These are phyloP conservation scores for Paradoxurus hermaphroditus DNA, from an alignment of 2,113 vertebrate species.

Conservation along the genomic window DNA sequence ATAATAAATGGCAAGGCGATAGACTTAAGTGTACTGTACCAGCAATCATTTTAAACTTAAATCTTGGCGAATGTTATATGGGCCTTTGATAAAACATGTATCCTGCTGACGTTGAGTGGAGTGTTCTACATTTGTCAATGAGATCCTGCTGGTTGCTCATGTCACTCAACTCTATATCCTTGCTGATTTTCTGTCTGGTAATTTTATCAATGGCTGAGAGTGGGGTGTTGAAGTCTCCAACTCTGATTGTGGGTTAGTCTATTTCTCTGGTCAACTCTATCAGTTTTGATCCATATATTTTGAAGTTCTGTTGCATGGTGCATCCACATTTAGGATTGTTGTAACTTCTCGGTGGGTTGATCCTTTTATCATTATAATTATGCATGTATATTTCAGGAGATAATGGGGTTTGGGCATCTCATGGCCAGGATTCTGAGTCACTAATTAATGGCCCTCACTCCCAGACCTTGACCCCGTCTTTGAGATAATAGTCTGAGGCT, in stretches of 20 bases:
- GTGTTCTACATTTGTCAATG: neutral
- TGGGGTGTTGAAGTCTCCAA: neutral
- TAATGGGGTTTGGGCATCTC: neutral
- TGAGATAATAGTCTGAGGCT: neutral
- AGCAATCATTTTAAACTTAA: neutral
- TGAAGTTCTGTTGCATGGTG: neutral
- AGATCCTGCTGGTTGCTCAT: neutral
- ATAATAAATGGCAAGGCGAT: neutral
- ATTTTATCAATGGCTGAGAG: neutral
- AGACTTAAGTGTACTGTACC: neutral
- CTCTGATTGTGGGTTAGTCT: neutral
- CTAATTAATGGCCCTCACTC: neutral
- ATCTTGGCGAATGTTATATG: neutral
- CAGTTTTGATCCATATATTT: neutral
- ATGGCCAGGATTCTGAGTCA: neutral
- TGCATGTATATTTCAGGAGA: neutral
- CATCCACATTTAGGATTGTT: neutral
- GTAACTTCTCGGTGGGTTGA: neutral
- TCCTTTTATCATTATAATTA: neutral
- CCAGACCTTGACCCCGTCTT: neutral
- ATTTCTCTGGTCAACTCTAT: neutral
- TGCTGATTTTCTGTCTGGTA: neutral
- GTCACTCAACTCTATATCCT: neutral
- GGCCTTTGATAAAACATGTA: neutral
- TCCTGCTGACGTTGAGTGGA: neutral